Conservation (phyloP, 2,797 vertebrate species). For the Helostoma temminkii region DNA sequence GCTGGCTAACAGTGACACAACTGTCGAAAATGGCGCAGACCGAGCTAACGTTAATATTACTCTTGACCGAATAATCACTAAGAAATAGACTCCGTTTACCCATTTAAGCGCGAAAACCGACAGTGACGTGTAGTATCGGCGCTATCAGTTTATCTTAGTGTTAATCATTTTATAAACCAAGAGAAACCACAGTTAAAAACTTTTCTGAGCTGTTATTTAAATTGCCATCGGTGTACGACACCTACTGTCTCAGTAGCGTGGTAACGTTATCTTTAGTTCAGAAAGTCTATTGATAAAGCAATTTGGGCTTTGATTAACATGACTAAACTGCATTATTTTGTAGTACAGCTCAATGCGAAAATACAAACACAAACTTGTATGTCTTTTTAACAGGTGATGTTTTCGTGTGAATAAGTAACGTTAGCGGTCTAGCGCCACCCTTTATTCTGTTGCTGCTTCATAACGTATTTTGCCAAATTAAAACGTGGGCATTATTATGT, state of each 20-base stretch:
- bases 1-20: conserved; percentile 78
- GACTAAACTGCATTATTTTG: not conserved
- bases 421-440: conserved; percentile 34
- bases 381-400: conserved; percentile 33
- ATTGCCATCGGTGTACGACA: conserved; percentile 59
- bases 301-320: not conserved
- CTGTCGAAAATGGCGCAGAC: conserved; percentile 84
- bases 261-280: not conserved
- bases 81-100: conserved; percentile 27
- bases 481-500: not conserved
- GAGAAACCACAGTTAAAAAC: conserved; percentile 52
- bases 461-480: not conserved
- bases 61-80: conserved; percentile 66
- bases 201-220: conserved; percentile 67
- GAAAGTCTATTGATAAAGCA: not conserved
- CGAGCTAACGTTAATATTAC: conserved; percentile 53
- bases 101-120: not conserved
- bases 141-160: rapidly evolving
- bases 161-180: not conserved
- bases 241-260: conserved; percentile 42
- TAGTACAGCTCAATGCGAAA: not conserved
- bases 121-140: rapidly evolving
- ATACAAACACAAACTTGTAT: not conserved
- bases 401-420: conserved; percentile 1
- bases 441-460: not conserved